These are phyloP conservation scores for Pantherophis vulpinus DNA, from an alignment of 2,797 vertebrate genomes.

Conservation along the genomic window DNA sequence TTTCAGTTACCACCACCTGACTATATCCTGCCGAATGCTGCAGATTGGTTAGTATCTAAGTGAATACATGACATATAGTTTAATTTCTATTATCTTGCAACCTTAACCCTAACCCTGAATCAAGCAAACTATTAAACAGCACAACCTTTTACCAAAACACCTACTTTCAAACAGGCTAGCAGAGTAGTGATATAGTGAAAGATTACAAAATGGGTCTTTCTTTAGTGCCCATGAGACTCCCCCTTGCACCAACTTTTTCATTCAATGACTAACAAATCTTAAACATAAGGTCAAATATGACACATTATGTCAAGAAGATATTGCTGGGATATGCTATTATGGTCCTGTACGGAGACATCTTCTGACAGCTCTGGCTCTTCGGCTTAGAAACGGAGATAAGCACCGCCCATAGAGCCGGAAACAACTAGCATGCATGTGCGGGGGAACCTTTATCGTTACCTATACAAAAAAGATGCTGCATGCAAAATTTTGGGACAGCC, in stretches of 20 bases:
- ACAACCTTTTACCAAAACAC: neutral
- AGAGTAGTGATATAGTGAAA: neutral
- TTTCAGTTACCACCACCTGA: neutral
- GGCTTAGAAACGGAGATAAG: no score
- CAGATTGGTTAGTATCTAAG: neutral
- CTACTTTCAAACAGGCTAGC: neutral
- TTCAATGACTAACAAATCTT: neutral
- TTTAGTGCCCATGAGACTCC: neutral
- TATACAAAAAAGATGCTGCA: neutral
- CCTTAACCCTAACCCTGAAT: neutral
- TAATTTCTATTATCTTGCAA: neutral
- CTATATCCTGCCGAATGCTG: neutral
- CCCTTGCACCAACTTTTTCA: neutral
- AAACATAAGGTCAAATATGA: neutral
- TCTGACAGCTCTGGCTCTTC: no score
- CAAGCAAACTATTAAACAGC: neutral
- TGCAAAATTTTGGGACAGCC: neutral
- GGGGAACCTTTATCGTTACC: no score
- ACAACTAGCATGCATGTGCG: no score
- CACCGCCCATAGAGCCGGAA: no score
- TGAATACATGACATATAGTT: neutral
- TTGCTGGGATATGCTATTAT: neutral
- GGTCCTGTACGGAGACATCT: neutral
- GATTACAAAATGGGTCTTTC: neutral
- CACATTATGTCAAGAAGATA: neutral